A percentile compares a stretch with the other conserved stretches of the same genome.
phyloP scores from a whole-genome alignment of 2,888 invertebrate genomes.

The Machimus rusticus region DNA sequence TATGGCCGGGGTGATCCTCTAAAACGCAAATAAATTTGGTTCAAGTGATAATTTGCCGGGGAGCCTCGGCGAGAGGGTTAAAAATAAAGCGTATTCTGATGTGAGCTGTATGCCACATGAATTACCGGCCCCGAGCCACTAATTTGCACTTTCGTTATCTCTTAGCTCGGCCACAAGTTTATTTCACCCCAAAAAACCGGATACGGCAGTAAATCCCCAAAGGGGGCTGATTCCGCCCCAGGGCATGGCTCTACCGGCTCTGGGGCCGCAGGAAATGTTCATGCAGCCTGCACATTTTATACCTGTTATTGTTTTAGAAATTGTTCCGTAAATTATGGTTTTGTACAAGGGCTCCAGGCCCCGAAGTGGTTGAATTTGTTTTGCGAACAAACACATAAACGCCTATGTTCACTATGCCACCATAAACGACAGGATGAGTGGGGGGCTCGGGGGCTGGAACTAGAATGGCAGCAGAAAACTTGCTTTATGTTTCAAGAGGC shows the following conservation, averaged over 20 bases:
- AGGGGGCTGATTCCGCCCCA: neutral
- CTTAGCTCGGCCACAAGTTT: conserved; percentile 21
- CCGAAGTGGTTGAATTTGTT: neutral
- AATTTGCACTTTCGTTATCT: conserved; percentile 39
- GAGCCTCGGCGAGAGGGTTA: neutral
- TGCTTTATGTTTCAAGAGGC: neutral
- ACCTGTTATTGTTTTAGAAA: conserved; percentile 38
- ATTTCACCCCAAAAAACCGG: conserved; percentile 15
- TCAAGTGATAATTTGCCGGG: conserved; percentile 14
- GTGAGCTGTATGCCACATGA: neutral
- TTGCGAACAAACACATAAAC: neutral
- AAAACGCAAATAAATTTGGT: conserved; percentile 7
- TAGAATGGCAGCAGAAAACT: neutral
- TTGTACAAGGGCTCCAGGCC: neutral
- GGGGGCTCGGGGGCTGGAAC: neutral
- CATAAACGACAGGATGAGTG: neutral
- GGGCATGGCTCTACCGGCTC: neutral
- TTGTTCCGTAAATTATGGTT: conserved; percentile 33
- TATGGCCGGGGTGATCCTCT: neutral
- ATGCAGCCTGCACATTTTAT: conserved; percentile 16
- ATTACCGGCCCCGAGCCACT: neutral
- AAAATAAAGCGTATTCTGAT: conserved; percentile 18
- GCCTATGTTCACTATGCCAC: neutral
- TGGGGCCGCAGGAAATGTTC: conserved; percentile 17
- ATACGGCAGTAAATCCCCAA: conserved; percentile 20